Base-by-base conservation (phyloP, 2,888 invertebrate species). In the Drosophila leonis region DNA sequence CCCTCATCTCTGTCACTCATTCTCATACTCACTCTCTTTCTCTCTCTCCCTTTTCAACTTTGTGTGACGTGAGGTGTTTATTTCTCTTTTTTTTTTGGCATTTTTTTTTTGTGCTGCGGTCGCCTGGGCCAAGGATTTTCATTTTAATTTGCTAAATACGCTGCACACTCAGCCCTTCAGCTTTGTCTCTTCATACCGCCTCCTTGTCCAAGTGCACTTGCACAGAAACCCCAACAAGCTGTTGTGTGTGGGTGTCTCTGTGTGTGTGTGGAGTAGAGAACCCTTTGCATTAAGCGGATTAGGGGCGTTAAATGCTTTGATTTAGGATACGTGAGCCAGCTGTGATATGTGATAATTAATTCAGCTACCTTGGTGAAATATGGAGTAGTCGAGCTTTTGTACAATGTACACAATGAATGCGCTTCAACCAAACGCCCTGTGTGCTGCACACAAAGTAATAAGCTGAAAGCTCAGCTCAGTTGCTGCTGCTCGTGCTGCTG, bases 121-220 rank as follows among this genome's bases (percentile, higher is more conserved):
- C 52, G 61, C 37, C 29, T 51, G 68, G 49, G 67, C 48, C 66
- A 70, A 66, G 83, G 83, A 75, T 88, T 88, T 88, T 87, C 67
- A 77, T 83, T 88, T 84, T 86, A 89, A 84, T 84, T 84, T 88
- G 76, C 87, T 79, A 80, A 88, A 84, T 80, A 86, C 75, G 71
- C 69, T 74, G 60, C 72, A 62, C 65, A 69, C 60, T 29, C 59
- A 29, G 18, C 29, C 39, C 20, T 7, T 27, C 54, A n/a, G 35
- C 24, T 20, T 9, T 15, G 20, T 15, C 51, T 20, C 51, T 20
- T 44, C 12, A 18, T n/a, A 9, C n/a, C 48, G 9, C 4, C 41
- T 15, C 35, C 51, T 54, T 54, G 33, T 2, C 46, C 46, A 41
- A 46, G 59, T 62, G 68, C 55, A 60, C 65, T 65, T 63, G 41